A percentile compares a stretch with the other conserved stretches of the same genome.
Evolutionary conservation across 2,888 invertebrate species (phyloP).

Genomic region (Dolichopus griseipennis): DNA sequence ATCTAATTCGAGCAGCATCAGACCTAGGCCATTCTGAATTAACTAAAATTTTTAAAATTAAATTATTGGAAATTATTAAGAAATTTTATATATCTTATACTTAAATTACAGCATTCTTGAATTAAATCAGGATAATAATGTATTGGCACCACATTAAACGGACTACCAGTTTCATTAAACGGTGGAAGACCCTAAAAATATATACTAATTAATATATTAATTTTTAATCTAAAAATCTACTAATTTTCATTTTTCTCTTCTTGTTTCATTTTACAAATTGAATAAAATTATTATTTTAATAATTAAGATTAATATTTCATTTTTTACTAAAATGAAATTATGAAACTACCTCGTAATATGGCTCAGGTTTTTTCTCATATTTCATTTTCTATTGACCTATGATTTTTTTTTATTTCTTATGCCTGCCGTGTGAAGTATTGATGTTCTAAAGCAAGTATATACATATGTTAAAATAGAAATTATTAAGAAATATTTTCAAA

Average conservation of each 20-base stretch:
- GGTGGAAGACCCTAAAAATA: constrained; percentile 39
- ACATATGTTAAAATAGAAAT: neutral
- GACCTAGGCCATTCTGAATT: constrained; percentile 85
- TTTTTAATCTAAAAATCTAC: no score
- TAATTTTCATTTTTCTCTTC: no score
- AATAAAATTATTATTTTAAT: no score
- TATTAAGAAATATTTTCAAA: neutral
- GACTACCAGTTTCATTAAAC: constrained; percentile 41
- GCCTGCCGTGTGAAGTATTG: neutral
- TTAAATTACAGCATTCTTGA: constrained; percentile 61
- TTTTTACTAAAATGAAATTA: no score
- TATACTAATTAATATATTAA: no score
- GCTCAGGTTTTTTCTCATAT: constrained; percentile 37
- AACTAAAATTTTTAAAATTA: constrained; percentile 31
- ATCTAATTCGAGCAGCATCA: constrained; percentile 66
- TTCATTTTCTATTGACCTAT: constrained; percentile 27
- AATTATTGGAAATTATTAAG: no score
- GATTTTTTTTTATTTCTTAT: neutral
- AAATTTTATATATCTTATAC: neutral
- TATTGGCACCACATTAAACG: constrained; percentile 54
- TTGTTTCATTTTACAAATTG: no score
- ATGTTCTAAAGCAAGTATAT: neutral
- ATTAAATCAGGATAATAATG: constrained; percentile 64
- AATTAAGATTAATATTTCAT: no score
- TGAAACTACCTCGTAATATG: constrained; percentile 38